These are phyloP conservation scores for Argynnis bischoffii DNA, from an alignment of 2,888 invertebrate genomes.

Conservation along the genomic window DNA sequence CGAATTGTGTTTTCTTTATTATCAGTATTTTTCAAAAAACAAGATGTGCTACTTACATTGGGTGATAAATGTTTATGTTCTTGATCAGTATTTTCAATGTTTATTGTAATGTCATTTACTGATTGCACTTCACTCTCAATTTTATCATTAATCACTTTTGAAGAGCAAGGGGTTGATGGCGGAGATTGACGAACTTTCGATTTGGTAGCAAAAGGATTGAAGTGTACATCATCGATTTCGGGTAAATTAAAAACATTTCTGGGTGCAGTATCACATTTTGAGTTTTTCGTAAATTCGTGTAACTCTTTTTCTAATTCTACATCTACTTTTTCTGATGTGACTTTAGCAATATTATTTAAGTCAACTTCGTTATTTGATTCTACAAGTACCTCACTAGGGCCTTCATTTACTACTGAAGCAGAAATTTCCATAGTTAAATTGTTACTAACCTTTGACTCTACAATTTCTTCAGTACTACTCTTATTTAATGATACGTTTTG, in stretches of 20 bases:
- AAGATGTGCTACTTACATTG: slow-evolving; percentile 50
- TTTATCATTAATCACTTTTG: background rate
- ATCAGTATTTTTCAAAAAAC: slow-evolving; percentile 55
- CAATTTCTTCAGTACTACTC: background rate
- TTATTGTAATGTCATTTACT: slow-evolving; percentile 12
- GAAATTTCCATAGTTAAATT: background rate
- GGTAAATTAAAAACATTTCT: slow-evolving; percentile 70
- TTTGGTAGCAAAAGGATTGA: slow-evolving; percentile 66
- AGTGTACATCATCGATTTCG: slow-evolving; percentile 65
- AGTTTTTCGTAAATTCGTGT: slow-evolving; percentile 2
- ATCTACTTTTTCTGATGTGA: too few relatives aligned
- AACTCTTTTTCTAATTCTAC: background rate
- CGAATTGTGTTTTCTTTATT: slow-evolving; percentile 56
- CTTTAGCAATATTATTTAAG: too few relatives aligned
- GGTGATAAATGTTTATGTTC: slow-evolving; percentile 44
- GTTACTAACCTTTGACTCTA: background rate
- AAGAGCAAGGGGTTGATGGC: slow-evolving; percentile 14
- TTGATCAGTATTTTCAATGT: slow-evolving; percentile 42
- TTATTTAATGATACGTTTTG: background rate
- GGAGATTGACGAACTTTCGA: slow-evolving; percentile 50
- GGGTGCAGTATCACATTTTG: slow-evolving; percentile 18
- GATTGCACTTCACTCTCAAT: slow-evolving; percentile 4
- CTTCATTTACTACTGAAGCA: background rate
- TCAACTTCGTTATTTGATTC: too few relatives aligned
- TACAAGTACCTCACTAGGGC: background rate